phyloP scores from a whole-genome alignment of 2,888 invertebrate genomes.

The Agapostemon virescens region DNA sequence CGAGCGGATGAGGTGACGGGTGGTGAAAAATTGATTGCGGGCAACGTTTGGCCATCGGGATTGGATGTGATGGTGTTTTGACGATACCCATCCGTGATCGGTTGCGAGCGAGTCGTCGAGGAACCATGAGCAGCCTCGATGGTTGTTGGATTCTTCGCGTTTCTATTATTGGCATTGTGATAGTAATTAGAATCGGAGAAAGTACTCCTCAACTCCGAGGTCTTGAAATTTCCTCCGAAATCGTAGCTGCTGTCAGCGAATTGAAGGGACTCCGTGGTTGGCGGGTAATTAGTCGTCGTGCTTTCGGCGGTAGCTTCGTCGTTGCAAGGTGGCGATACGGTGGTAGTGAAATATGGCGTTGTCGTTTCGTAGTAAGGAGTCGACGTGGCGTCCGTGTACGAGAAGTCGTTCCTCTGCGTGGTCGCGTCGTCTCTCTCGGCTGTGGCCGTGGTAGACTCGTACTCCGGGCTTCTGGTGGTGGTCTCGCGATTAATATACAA shows the following conservation, averaged over 20 bases:
- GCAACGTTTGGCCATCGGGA: slow-evolving; percentile 39
- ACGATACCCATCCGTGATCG: slow-evolving; percentile 57
- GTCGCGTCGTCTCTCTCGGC: slow-evolving; percentile 26
- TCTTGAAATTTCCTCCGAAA: slow-evolving; percentile 8
- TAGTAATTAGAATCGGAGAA: slow-evolving; percentile 52
- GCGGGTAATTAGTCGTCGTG: slow-evolving; percentile 31
- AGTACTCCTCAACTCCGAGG: not conserved
- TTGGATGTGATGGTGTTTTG: slow-evolving; percentile 26
- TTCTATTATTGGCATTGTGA: slow-evolving; percentile 2
- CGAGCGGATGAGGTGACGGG: slow-evolving; percentile 13
- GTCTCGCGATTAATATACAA: slow-evolving; percentile 62
- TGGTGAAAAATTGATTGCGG: slow-evolving; percentile 13
- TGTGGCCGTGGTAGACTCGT: slow-evolving; percentile 28
- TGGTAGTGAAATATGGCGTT: slow-evolving; percentile 54
- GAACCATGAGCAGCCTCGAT: not conserved
- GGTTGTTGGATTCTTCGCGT: not conserved
- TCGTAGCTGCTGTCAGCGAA: slow-evolving; percentile 37
- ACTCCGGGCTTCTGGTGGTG: slow-evolving; percentile 18
- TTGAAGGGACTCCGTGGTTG: slow-evolving; percentile 50
- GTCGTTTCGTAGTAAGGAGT: slow-evolving; percentile 67
- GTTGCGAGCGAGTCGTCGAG: slow-evolving; percentile 21
- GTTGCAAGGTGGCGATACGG: slow-evolving; percentile 44
- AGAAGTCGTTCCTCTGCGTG: slow-evolving; percentile 47
- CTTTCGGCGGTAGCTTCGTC: slow-evolving; percentile 60
- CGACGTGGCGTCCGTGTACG: slow-evolving; percentile 73